Conservation (phyloP, 1,140 invertebrate species). For the Cherax destructor region DNA sequence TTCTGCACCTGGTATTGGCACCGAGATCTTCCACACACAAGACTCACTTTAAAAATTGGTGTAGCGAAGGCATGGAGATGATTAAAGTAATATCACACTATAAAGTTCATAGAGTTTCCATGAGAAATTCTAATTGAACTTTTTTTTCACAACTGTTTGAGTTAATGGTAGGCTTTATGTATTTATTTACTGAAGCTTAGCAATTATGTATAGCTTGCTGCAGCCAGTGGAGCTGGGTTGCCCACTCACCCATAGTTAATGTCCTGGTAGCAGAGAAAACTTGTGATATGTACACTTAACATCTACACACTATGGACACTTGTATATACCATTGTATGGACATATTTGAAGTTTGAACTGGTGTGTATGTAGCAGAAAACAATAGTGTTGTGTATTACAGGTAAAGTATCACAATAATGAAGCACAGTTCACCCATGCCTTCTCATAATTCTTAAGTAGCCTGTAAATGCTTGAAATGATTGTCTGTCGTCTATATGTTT, state of each 20-base stretch:
- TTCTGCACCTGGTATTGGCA: background rate
- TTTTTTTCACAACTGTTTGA: background rate
- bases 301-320: background rate
- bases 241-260: background rate
- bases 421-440: conserved; percentile 4
- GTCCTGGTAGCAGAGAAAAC: background rate
- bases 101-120: background rate
- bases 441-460: background rate
- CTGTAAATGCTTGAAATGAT: background rate
- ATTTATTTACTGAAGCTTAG: background rate
- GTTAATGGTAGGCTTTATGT: background rate
- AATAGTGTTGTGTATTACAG: background rate
- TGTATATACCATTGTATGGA: too few relatives aligned
- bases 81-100: background rate
- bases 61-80: conserved; percentile 3
- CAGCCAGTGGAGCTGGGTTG: background rate
- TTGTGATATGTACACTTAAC: background rate
- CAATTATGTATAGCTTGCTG: background rate
- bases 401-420: background rate
- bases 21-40: background rate
- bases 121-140: background rate
- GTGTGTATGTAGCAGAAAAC: background rate
- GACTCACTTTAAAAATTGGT: background rate
- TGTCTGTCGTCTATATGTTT: background rate
- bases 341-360: too few relatives aligned